Base-by-base conservation (phyloP, 2,113 vertebrate genomes). In the Oplegnathus fasciatus region DNA sequence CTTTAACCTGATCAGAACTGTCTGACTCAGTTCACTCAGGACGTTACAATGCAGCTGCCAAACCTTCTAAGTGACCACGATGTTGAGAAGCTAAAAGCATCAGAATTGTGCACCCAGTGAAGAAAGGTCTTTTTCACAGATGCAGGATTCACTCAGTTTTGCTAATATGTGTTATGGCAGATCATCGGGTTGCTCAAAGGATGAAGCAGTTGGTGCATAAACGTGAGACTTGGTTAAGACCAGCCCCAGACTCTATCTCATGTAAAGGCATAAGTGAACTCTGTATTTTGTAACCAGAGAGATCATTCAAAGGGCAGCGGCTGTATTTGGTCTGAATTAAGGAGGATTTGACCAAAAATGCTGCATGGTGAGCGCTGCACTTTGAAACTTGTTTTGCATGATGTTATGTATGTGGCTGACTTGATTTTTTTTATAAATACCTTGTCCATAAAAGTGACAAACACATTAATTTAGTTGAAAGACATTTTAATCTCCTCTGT, bases 251-350 rank as follows among this genome's bases (percentile, higher is more conserved):
- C 5, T 42, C 34, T 8, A 44, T 40, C 46, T 64, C 44, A 34
- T 55, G 42, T 22, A 55, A 62, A 75, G 55, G n/a, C 7, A 42
- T 7, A 61, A 54, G 32, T 61, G 20, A 22, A 57, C 50, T 20
- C 24, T 69, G 34, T 0, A 14, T 61, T 55, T 55, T 61, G 14
- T 24, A 48, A 54, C 7, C 8, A 64, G 54, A n/a, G n/a, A 57
- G 6, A 28, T 67, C 4, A 9, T 26, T 62, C 28, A 15, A 72
- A 60, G 1, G n/a, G 30, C 32, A 80, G 26, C 5, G 18, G 37
- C 18, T 65, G 24, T 17, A 32, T 64, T 61, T 76, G 48, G 65
- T 75, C 48, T 72, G n/a, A 65, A 67, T 26, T n/a, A 15, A 55
- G 26, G 58, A 58, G 15, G 15, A 15, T 60, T 44, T 6, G 4